Base-by-base conservation (phyloP, 2,797 vertebrate genomes). In the Macropus fuliginosus region DNA sequence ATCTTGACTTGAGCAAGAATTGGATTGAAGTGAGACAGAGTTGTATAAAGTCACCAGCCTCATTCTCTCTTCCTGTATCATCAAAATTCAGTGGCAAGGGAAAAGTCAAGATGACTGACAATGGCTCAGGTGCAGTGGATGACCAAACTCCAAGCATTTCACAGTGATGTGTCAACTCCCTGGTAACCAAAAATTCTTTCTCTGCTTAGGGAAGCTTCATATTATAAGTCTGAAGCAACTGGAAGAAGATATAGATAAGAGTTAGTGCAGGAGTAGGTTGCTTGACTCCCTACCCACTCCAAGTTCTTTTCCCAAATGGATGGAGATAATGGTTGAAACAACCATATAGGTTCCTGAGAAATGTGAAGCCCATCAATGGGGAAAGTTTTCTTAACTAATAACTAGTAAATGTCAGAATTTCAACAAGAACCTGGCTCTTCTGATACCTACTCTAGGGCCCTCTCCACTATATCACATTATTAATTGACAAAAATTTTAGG, bases 401-500 rank as follows among this genome's bases (percentile, higher is more conserved):
- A 81, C 74, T 81, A 46, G 8, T 21, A 81, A 81, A 27, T 40
- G n/a, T 18, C 40, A 46, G 74, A 81, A 24, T 81, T 81, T 81
- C 74, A 46, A 81, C 12, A 10, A 81, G 9, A 46, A 46, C 40
- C 18, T 81, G 40, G 21, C 21, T 81, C 66, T 81, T 81, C 40
- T 46, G 21, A 27, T 81, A 81, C 18, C 0, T 81, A 81, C 8
- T 11, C 74, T 81, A 46, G 21, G 16, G 2, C 66, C n/a, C 34
- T 74, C 66, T 74, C 66, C 11, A 74, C 66, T 55, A 91, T 9
- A 87, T 93, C 50, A 52, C 46, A 91, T 56, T 94, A 50, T 54
- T 91, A 90, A 95, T 52, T 27, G 94, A 93, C n/a, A 16, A 95
- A 6, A 91, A 93, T n/a, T 54, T 62, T 18, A 54, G 90, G n/a